Percentiles rank a stretch among this genome's conserved stretches.
Evolutionary conservation across 2,888 invertebrate genomes (phyloP).

Genomic region (Nudaria mundana): DNA sequence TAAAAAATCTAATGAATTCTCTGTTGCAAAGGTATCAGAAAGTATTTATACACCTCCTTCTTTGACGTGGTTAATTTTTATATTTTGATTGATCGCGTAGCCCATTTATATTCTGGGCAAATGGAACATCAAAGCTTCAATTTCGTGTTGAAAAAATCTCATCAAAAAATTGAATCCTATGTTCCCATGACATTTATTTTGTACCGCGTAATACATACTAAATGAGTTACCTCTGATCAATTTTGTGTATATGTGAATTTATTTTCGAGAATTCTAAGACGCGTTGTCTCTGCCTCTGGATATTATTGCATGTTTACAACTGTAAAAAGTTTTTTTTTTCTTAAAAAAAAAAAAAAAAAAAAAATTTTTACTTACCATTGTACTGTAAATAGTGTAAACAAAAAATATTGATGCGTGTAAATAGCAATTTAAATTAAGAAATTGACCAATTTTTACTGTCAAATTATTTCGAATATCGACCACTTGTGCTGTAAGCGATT

Average conservation of each 20-base stretch:
- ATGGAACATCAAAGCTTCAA: not conserved
- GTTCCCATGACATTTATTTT: not conserved
- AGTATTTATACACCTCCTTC: not conserved
- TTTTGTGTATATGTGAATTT: too few relatives aligned
- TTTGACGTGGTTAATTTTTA: not conserved
- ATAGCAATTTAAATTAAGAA: constrained; percentile 38
- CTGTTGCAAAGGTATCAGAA: too few relatives aligned
- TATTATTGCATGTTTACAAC: too few relatives aligned
- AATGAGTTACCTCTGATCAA: too few relatives aligned
- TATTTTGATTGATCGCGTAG: constrained; percentile 4
- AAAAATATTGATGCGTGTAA: too few relatives aligned
- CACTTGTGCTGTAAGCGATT: constrained; percentile 20
- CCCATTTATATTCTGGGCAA: not conserved
- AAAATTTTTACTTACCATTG: too few relatives aligned
- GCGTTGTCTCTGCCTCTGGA: too few relatives aligned
- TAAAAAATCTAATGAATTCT: too few relatives aligned
- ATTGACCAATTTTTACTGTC: constrained; percentile 58
- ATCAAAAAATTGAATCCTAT: not conserved
- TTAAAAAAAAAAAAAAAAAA: too few relatives aligned
- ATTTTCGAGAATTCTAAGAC: not conserved
- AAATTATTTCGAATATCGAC: constrained; percentile 48
- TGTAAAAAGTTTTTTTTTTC: too few relatives aligned
- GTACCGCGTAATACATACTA: not conserved
- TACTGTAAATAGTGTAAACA: too few relatives aligned
- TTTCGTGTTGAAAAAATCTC: not conserved